Base-by-base conservation (phyloP, 1,140 invertebrate genomes). In the Lysiphlebus fabarum region DNA sequence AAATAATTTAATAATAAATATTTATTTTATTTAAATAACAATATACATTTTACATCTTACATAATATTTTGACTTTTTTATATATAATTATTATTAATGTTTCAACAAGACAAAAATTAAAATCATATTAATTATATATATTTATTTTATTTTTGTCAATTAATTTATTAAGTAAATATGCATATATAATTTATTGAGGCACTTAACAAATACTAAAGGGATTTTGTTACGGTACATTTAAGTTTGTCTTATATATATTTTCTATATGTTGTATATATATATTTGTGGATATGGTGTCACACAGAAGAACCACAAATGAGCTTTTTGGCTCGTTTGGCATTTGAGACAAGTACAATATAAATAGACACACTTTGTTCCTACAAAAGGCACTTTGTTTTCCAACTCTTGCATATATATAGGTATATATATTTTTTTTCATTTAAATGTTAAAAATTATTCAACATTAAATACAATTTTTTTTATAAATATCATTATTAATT, bases 131-230 rank as follows among this genome's bases (percentile, higher is more conserved):
- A 26, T 26, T 38, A 26, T 26, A 26, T 14, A 8, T 40, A 26
- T 48, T 10, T 49, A 8, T 50, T 61, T 11, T 36, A 42, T 14
- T 55, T 44, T 44, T 48, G 5, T 34, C 43, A 55, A 41, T 34
- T 56, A 50, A 38, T 44, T 47, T 56, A 51, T 47, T 26, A 43
- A 40, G 42, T 47, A 37, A 44, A 56, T 54, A 42, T 37, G 47
- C 44, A 45, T 47, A 48, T 48, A 68, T 72, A 75, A 75, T 74
- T 73, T 72, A 75, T 74, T 75, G 72, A 72, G 73, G 69, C 73
- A 75, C 71, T 75, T 73, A 69, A 63, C 59, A 53, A 57, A 50
- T 53, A 60, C 63, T 68, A 69, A 68, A 54, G 67, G 62, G 65
- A 55, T 26, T 65, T 70, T 70, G 70, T 73, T 66, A 73, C 64